A percentile compares a stretch with the other conserved stretches of the same genome.
These are phyloP conservation scores for Aldabrachelys gigantea DNA, from an alignment of 2,113 vertebrate species.

Conservation along the genomic window DNA sequence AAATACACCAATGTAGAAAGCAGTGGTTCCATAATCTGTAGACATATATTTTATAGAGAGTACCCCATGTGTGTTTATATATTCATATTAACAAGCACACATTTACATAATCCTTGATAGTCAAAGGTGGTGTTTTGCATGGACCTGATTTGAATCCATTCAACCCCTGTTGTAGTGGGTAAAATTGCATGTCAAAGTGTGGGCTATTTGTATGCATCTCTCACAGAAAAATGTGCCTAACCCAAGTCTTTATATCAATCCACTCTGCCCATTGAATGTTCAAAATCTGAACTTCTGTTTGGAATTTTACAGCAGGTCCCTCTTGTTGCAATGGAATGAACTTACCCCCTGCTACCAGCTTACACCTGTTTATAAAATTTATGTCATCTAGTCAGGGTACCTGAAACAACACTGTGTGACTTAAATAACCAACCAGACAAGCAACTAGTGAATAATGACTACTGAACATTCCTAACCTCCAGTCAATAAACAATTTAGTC, in stretches of 20 bases:
- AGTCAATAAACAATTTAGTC: not conserved
- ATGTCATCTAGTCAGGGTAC: not conserved
- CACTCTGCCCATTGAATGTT: not conserved
- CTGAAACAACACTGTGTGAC: not conserved
- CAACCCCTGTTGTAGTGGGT: not conserved
- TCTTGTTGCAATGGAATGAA: not conserved
- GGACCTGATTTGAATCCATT: not conserved
- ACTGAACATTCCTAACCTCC: not conserved
- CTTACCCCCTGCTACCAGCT: not conserved
- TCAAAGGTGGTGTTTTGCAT: not conserved
- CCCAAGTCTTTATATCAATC: fast-evolving
- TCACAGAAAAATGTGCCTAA: not conserved
- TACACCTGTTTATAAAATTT: not conserved
- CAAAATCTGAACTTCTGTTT: not conserved
- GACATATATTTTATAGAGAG: not conserved
- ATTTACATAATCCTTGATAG: not conserved
- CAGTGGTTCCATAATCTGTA: not conserved
- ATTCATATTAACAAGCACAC: not conserved
- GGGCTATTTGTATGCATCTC: not conserved
- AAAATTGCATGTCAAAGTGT: not conserved
- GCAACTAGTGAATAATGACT: not conserved
- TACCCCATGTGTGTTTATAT: not conserved
- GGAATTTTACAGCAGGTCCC: not conserved
- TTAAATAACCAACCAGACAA: not conserved
- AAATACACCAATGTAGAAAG: not conserved